Conservation (phyloP, 2,888 invertebrate species). For the Cephus spinipes region DNA sequence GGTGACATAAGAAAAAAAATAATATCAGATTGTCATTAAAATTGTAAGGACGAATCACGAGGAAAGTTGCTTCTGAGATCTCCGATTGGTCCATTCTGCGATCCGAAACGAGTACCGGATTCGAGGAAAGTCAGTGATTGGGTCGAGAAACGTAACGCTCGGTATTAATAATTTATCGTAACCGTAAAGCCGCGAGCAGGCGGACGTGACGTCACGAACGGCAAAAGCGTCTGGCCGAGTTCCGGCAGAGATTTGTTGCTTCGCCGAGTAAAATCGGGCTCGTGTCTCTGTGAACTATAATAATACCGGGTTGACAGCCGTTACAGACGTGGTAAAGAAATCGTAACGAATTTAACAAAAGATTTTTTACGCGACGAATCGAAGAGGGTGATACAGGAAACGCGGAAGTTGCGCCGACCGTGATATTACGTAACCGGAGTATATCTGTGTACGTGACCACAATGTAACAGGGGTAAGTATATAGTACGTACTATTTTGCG, state of each 20-base stretch:
- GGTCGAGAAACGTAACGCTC: neutral
- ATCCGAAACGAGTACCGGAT: neutral
- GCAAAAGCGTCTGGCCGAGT: slow-evolving; percentile 45
- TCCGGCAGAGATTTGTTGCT: slow-evolving; percentile 31
- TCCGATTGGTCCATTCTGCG: neutral
- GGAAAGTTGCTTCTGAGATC: neutral
- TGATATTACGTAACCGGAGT: neutral
- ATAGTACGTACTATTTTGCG: neutral
- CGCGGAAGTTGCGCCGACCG: neutral
- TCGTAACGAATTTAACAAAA: neutral
- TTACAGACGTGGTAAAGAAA: neutral
- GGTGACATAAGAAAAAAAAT: too few relatives aligned
- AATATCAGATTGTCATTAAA: neutral
- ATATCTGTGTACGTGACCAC: neutral
- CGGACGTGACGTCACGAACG: slow-evolving; percentile 38
- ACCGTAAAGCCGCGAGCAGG: slow-evolving; percentile 20
- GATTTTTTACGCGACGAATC: neutral
- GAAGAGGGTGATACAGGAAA: neutral
- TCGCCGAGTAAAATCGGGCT: neutral
- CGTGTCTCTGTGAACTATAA: neutral
- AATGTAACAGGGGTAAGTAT: neutral
- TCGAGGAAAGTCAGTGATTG: neutral
- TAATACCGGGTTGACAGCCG: neutral
- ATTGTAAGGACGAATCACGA: neutral
- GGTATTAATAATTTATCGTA: slow-evolving; percentile 6